Base-by-base conservation (phyloP, 2,888 invertebrate species). In the Epinotia bilunana region DNA sequence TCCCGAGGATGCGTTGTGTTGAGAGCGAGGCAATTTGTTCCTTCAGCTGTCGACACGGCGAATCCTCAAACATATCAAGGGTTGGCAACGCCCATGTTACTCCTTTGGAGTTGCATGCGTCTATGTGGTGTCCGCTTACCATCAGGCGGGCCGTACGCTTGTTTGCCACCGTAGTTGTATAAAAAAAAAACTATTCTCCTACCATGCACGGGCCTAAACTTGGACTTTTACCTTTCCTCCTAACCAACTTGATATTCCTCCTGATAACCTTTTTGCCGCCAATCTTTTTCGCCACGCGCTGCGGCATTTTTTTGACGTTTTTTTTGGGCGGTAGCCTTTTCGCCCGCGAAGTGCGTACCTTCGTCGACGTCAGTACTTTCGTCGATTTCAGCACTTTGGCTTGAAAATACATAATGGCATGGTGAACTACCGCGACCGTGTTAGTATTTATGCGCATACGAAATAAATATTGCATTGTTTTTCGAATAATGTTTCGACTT, bases 181-280 rank as follows among this genome's bases (percentile, higher is more conserved):
- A n/a, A n/a, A n/a, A n/a, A 11, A 3, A 16, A 18, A 18, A 33
- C 12, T 12, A 55, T 6, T 33, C 58, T 11, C 57, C 75, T 77
- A 71, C 77, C 70, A 61, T 62, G 58, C 76, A 72, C 72, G 71
- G 23, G 39, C 70, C 71, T 55, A 61, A 1, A 65, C 49, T 11
- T n/a, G 12, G 3, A 70, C 58, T 11, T 55, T 90, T 92, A 93
- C 93, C 93, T 93, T 91, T 92, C 77, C 90, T 83, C 74, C 87
- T 92, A 64, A 91, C 80, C 80, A 91, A 90, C 81, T 90, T 92
- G 28, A 85, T 76, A 69, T 87, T 89, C 77, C 92, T 84, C 72
- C 92, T 80, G 79, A 91, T 83, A 46, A 88, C 86, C 77, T 89
- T 90, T 81, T 88, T 90, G 79, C 91, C 91, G 46, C 82, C 83